These are phyloP conservation scores for Tuta absoluta DNA, from an alignment of 2,888 invertebrate species.

Conservation along the genomic window DNA sequence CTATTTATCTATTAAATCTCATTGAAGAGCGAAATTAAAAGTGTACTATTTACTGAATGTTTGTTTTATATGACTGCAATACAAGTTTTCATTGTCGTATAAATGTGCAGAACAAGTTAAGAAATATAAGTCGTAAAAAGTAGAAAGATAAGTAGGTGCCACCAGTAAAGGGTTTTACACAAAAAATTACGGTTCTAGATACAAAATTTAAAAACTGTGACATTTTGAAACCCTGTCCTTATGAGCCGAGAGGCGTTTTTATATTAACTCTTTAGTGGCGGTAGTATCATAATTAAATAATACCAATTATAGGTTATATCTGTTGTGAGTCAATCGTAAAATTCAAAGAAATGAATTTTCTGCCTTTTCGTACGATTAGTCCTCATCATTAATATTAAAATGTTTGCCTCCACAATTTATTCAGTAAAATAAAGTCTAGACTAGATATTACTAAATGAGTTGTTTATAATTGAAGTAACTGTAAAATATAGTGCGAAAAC, in stretches of 20 bases:
- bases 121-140: background rate
- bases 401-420: slow-evolving; percentile 1
- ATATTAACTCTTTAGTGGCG: background rate
- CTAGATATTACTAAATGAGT: background rate
- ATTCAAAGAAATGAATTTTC: background rate
- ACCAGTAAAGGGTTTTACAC: background rate
- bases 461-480: slow-evolving; percentile 18
- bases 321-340: background rate
- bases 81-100: background rate
- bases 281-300: background rate
- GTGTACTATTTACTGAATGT: too few species aligned
- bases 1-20: too few species aligned
- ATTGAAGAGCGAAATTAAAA: too few species aligned
- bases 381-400: background rate
- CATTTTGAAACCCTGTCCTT: too few species aligned
- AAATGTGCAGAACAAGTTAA: background rate
- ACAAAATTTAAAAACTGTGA: too few species aligned
- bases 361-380: background rate
- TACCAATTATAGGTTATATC: background rate
- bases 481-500: slow-evolving; percentile 20
- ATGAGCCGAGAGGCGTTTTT: background rate
- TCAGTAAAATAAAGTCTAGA: background rate
- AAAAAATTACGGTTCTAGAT: too few species aligned
- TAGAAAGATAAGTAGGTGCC: background rate
- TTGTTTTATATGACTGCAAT: background rate